Percentiles rank a stretch among this genome's conserved stretches.
Evolutionary conservation across 2,797 vertebrate genomes (phyloP).

Genomic region (Gallinago nigripennis): DNA sequence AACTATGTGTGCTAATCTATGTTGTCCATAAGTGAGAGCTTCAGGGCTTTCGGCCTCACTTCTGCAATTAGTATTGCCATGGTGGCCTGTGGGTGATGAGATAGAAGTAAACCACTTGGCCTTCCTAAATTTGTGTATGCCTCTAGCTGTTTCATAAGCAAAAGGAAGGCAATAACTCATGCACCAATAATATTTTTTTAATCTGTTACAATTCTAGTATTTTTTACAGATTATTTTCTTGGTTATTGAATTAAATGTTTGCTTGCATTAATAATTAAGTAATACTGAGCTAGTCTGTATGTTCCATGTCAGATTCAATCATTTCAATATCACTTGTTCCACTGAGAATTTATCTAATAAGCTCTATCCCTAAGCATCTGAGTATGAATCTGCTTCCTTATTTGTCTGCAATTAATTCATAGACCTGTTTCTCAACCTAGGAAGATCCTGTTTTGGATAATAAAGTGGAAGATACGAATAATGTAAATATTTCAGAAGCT

Average conservation of each 20-base stretch:
- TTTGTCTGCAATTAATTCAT: neutral
- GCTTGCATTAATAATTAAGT: neutral
- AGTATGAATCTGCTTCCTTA: neutral
- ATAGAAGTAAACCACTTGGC: neutral
- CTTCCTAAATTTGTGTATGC: neutral
- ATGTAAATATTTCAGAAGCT: neutral
- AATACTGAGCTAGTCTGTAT: neutral
- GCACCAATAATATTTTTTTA: neutral
- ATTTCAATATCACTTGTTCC: neutral
- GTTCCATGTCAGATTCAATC: rapidly evolving
- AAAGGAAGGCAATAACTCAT: neutral
- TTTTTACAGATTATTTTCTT: neutral
- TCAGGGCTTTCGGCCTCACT: neutral
- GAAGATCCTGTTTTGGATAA: constrained; percentile 51
- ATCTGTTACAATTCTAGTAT: neutral
- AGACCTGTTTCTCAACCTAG: constrained; percentile 49
- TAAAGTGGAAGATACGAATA: constrained; percentile 16
- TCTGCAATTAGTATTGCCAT: neutral
- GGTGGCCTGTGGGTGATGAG: neutral
- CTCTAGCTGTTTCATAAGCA: too few species aligned
- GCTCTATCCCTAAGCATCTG: neutral
- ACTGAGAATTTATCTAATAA: neutral
- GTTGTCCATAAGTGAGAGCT: neutral
- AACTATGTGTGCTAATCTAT: neutral
- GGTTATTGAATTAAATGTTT: neutral